These are phyloP conservation scores for Psilanteris sp. DNA, from an alignment of 1,140 invertebrate genomes.

Conservation along the genomic window DNA sequence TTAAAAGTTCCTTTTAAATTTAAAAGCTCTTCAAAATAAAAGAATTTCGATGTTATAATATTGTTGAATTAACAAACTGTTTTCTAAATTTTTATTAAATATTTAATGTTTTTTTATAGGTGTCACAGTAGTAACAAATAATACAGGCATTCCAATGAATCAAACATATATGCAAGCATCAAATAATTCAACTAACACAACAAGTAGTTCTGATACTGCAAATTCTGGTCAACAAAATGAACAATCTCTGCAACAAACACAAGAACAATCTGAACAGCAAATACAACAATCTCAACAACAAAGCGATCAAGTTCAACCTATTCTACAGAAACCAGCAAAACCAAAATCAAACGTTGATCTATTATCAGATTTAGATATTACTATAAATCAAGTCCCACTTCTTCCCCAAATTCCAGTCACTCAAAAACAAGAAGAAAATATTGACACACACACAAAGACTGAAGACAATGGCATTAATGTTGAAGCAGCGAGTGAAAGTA, in stretches of 20 bases:
- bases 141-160: slow-evolving; percentile 53
- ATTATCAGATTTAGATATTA: slow-evolving; percentile 88
- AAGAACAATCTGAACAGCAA: slow-evolving; percentile 15
- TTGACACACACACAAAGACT: slow-evolving; percentile 5
- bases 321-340: slow-evolving; percentile 43
- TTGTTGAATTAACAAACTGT: neutral
- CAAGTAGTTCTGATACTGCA: slow-evolving; percentile 59
- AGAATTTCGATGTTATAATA: no score
- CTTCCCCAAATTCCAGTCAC: slow-evolving; percentile 81
- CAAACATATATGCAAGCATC: slow-evolving; percentile 71
- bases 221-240: slow-evolving; percentile 23
- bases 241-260: slow-evolving; percentile 26
- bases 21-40: no score
- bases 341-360: slow-evolving; percentile 86
- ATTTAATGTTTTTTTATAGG: no score
- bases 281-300: slow-evolving; percentile 4
- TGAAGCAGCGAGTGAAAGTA: neutral
- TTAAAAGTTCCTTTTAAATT: no score
- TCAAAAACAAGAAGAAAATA: slow-evolving; percentile 41
- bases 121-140: slow-evolving; percentile 6
- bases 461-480: slow-evolving; percentile 11
- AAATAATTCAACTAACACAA: slow-evolving; percentile 68
- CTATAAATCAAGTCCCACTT: slow-evolving; percentile 85
- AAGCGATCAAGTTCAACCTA: no score
- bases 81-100: no score